phyloP scores from a whole-genome alignment of 1,140 invertebrate species.

The Drosophila athabasca region DNA sequence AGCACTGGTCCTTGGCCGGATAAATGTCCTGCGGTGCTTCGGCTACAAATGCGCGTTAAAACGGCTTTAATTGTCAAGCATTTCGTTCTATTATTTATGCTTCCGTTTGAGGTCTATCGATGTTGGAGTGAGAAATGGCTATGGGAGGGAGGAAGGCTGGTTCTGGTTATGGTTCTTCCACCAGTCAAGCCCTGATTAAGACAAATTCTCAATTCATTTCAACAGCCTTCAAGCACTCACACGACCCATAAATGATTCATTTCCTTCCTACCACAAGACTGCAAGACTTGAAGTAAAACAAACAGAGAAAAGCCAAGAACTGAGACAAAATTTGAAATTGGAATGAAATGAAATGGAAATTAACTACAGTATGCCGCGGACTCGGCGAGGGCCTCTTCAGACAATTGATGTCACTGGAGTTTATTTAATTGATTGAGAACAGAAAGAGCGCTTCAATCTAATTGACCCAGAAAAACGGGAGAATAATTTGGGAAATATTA shows the following conservation, averaged over 20 bases:
- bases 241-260: conserved; percentile 66
- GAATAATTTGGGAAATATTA: conserved; percentile 40
- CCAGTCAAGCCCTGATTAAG: conserved; percentile 59
- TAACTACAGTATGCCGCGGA: conserved; percentile 25
- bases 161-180: conserved; percentile 17
- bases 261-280: conserved; percentile 48
- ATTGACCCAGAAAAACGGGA: conserved; percentile 62
- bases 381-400: conserved; percentile 52
- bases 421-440: conserved; percentile 74
- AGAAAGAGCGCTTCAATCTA: conserved; percentile 66
- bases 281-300: conserved; percentile 30
- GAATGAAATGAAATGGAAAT: conserved; percentile 17
- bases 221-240: conserved; percentile 34
- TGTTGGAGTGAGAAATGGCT: conserved; percentile 37
- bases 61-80: conserved; percentile 72
- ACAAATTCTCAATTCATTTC: conserved; percentile 64
- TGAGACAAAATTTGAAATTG: not conserved
- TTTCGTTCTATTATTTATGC: conserved; percentile 71
- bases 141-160: conserved; percentile 2
- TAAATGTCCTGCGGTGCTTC: conserved; percentile 64
- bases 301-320: not conserved
- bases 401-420: conserved; percentile 64
- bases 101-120: conserved; percentile 45
- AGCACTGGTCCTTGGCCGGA: conserved; percentile 26
- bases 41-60: conserved; percentile 70